Percentiles rank a stretch among this genome's conserved stretches.
These are phyloP conservation scores for Zeugodacus cucurbitae DNA, from an alignment of 1,140 invertebrate species.

Conservation along the genomic window DNA sequence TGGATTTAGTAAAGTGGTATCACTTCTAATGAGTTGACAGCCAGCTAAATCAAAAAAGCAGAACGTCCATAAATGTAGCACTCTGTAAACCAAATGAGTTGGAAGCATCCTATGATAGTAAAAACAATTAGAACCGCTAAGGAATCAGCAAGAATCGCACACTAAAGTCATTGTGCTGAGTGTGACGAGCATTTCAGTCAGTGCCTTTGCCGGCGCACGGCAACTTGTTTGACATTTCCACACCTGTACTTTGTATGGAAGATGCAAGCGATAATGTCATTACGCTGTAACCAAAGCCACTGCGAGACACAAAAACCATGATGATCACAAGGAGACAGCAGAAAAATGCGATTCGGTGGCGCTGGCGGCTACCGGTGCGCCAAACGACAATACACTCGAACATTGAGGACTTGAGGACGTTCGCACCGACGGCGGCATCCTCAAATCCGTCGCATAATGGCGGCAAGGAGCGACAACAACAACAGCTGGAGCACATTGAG, in stretches of 20 bases:
- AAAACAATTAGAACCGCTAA: not conserved
- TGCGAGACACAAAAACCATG: not conserved
- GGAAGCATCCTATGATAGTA: not conserved
- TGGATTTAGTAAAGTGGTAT: too few relatives aligned
- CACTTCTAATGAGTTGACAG: too few relatives aligned
- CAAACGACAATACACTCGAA: not conserved
- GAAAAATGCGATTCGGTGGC: not conserved
- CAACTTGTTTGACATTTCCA: not conserved
- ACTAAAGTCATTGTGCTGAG: not conserved
- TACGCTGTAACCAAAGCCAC: not conserved
- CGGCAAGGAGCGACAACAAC: not conserved
- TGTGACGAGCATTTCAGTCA: not conserved
- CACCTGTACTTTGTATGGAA: not conserved
- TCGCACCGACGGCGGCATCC: not conserved
- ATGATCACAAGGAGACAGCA: not conserved
- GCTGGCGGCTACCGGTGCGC: not conserved
- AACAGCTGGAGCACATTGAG: not conserved
- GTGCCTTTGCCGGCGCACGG: not conserved
- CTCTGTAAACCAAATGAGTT: not conserved
- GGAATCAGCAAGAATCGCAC: not conserved
- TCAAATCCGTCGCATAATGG: not conserved
- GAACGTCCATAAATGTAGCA: too few relatives aligned
- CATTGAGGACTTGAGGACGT: not conserved
- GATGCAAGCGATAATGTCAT: slow-evolving; percentile 1
- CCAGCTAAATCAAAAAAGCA: too few relatives aligned